Percentiles rank a stretch among this genome's conserved stretches.
phyloP scores from a whole-genome alignment of 2,888 invertebrate species.

The Cryptocheilus praepositus region DNA sequence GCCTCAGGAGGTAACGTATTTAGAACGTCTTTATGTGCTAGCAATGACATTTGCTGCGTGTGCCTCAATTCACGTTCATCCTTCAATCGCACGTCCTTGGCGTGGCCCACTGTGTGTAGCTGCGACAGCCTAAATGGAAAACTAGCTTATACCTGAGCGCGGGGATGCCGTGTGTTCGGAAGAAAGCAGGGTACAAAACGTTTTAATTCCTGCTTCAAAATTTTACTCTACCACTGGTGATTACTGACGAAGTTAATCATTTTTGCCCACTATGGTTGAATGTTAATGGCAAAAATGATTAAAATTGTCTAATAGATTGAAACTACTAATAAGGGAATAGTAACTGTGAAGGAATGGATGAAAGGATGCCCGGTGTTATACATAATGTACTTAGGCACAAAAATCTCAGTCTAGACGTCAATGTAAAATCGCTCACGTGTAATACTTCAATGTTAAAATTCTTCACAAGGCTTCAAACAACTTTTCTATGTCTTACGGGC shows the following conservation, averaged over 20 bases:
- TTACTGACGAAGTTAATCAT: neutral
- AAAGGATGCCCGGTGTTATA: neutral
- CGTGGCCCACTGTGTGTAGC: conserved; percentile 84
- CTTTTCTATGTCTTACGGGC: conserved; percentile 15
- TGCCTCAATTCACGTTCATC: conserved; percentile 87
- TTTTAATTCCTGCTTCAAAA: too few species aligned
- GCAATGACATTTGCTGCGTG: conserved; percentile 83
- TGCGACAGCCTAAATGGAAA: conserved; percentile 81
- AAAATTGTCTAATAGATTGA: too few species aligned
- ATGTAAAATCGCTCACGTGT: neutral
- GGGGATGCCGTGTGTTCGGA: conserved; percentile 27
- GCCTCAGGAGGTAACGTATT: conserved; percentile 83
- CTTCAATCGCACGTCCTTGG: conserved; percentile 84
- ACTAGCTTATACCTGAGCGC: conserved; percentile 61
- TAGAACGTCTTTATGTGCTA: conserved; percentile 84
- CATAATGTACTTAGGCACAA: conserved; percentile 4
- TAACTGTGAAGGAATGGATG: neutral
- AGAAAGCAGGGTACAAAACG: neutral
- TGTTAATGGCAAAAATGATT: too few species aligned
- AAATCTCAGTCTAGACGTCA: neutral
- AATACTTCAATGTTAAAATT: conserved; percentile 19
- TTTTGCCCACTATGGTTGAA: too few species aligned
- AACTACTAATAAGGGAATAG: too few species aligned
- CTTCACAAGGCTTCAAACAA: conserved; percentile 19
- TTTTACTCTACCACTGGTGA: neutral